Percentiles rank a stretch among this genome's conserved stretches.
Evolutionary conservation across 2,797 vertebrate species (phyloP).

Genomic region (Erethizon dorsatum): DNA sequence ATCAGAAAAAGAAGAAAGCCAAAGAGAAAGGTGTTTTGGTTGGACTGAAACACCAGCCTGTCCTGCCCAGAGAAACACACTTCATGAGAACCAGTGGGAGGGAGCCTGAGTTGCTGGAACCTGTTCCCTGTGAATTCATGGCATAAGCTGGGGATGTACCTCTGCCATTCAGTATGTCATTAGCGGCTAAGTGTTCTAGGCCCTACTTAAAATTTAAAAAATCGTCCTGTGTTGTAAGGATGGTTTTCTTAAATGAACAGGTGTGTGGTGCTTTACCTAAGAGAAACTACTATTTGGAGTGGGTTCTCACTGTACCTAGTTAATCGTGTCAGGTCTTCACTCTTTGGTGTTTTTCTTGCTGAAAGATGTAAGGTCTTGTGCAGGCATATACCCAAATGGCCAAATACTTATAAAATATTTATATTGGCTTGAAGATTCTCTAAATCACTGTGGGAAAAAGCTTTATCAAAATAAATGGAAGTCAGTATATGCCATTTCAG

Average conservation of each 20-base stretch:
- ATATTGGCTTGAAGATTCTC: too few relatives aligned
- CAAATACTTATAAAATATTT: too few relatives aligned
- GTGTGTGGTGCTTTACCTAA: too few relatives aligned
- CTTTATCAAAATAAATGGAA: neutral
- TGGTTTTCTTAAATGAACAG: too few relatives aligned
- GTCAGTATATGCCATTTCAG: neutral
- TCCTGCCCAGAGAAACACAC: neutral
- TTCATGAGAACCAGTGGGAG: neutral
- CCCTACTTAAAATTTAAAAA: neutral
- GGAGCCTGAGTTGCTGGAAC: neutral
- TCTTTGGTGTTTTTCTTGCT: too few relatives aligned
- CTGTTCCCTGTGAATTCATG: neutral
- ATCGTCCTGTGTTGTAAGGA: neutral
- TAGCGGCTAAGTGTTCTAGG: neutral
- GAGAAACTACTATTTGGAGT: too few relatives aligned
- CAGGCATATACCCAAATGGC: too few relatives aligned
- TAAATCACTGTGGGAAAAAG: neutral
- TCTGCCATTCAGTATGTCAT: neutral
- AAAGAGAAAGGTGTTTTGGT: neutral
- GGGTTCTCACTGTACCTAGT: too few relatives aligned
- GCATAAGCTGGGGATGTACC: neutral
- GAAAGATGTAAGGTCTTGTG: too few relatives aligned
- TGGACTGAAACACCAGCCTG: too few relatives aligned
- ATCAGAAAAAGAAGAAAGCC: neutral
- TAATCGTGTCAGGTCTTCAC: too few relatives aligned